A percentile compares a stretch with the other conserved stretches of the same genome.
Conservation (phyloP, 2,888 invertebrate species). For the Amiota minor region DNA sequence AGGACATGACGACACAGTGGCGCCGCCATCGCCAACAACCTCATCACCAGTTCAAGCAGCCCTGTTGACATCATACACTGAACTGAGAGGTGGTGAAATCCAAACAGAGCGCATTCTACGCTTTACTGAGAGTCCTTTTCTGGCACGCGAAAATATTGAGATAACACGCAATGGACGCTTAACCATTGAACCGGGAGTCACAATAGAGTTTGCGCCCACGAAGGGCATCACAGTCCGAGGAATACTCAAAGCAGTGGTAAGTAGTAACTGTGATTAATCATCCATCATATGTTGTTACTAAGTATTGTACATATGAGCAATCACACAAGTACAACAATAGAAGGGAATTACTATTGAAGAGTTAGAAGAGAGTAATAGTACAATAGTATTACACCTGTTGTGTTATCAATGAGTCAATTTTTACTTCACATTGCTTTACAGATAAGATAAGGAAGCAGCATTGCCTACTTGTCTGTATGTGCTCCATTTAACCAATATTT, state of each 20-base stretch:
- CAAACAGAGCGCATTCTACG: conserved; percentile 69
- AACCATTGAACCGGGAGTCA: conserved; percentile 91
- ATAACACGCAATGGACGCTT: conserved; percentile 86
- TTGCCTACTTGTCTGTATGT: conserved; percentile 51
- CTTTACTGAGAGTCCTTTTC: conserved; percentile 80
- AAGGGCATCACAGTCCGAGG: conserved; percentile 95
- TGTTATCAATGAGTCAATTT: conserved; percentile 46
- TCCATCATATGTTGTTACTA: neutral
- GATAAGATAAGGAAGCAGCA: conserved; percentile 22
- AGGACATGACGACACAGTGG: neutral
- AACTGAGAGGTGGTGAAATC: conserved; percentile 70
- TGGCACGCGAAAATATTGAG: conserved; percentile 85
- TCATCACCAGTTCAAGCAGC: conserved; percentile 52
- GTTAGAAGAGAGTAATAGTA: too few relatives aligned
- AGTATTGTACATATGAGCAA: neutral
- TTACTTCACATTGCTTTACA: too few relatives aligned
- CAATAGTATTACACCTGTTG: conserved; percentile 52
- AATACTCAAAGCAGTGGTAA: conserved; percentile 90
- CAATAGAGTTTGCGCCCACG: conserved; percentile 91
- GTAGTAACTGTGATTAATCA: conserved; percentile 64
- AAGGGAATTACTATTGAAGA: too few relatives aligned
- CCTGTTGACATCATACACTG: conserved; percentile 64
- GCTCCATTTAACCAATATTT: too few relatives aligned
- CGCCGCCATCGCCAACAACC: conserved; percentile 48
- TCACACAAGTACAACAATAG: neutral